A percentile compares a stretch with the other conserved stretches of the same genome.
These are phyloP conservation scores for Nomada flava DNA, from an alignment of 2,888 invertebrate genomes.

Conservation along the genomic window DNA sequence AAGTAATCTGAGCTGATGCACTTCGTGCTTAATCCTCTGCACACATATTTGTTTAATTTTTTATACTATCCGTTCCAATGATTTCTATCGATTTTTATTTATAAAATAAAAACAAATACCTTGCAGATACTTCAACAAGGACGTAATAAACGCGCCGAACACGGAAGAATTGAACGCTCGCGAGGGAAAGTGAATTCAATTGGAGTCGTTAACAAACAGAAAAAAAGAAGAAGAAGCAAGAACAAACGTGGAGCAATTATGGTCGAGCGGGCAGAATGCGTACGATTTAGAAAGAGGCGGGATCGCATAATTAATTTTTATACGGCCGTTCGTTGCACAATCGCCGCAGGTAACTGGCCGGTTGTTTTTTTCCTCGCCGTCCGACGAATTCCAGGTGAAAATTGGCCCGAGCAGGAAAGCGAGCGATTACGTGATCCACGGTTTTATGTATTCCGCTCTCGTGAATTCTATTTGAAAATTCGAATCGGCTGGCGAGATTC, in stretches of 20 bases:
- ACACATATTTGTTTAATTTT: no score
- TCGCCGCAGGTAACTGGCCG: not conserved
- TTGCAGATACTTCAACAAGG: no score
- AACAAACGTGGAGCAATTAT: not conserved
- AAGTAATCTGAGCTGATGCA: no score
- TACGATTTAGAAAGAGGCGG: slow-evolving; percentile 12
- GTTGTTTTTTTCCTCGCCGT: not conserved
- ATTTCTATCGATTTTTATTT: no score
- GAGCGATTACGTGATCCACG: slow-evolving; percentile 40
- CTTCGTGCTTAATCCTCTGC: no score
- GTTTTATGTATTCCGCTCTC: slow-evolving; percentile 43
- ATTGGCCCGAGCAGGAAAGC: slow-evolving; percentile 31
- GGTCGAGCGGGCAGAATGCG: not conserved
- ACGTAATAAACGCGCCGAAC: not conserved
- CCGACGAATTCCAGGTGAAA: slow-evolving; percentile 41
- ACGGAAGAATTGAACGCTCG: not conserved
- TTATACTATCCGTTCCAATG: no score
- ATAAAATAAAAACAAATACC: no score
- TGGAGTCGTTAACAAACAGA: not conserved
- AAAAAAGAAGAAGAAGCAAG: not conserved
- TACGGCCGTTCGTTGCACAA: slow-evolving; percentile 33
- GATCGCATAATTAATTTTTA: slow-evolving; percentile 51
- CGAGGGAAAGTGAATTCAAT: slow-evolving; percentile 1
- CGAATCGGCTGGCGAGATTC: slow-evolving; percentile 28
- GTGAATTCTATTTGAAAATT: slow-evolving; percentile 49